These are phyloP conservation scores for Sphaerophoria rueppellii DNA, from an alignment of 2,888 invertebrate species.

Conservation along the genomic window DNA sequence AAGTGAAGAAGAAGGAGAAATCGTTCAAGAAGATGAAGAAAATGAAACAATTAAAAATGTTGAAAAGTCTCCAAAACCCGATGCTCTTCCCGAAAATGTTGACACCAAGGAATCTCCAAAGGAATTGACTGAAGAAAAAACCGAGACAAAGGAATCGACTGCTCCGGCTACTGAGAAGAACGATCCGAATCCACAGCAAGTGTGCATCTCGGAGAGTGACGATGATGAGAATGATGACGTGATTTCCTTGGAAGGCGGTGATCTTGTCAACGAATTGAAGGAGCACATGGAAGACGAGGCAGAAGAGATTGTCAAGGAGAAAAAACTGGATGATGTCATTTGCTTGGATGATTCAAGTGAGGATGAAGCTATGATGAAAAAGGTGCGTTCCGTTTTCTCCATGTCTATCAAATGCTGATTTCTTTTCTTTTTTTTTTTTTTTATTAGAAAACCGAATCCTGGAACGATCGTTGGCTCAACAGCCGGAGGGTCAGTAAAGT, in stretches of 20 bases:
- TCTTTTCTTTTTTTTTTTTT: slow-evolving; percentile 9
- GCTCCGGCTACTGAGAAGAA: neutral
- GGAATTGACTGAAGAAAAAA: slow-evolving; percentile 77
- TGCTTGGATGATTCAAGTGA: slow-evolving; percentile 74
- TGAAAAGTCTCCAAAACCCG: slow-evolving; percentile 32
- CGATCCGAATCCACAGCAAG: slow-evolving; percentile 21
- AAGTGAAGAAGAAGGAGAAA: slow-evolving; percentile 71
- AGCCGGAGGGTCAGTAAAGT: slow-evolving; percentile 85
- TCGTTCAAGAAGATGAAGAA: slow-evolving; percentile 56
- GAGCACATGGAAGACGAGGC: slow-evolving; percentile 77
- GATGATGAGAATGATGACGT: slow-evolving; percentile 81
- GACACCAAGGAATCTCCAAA: slow-evolving; percentile 80
- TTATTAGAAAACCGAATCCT: slow-evolving; percentile 81
- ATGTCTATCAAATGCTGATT: neutral
- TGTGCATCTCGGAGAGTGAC: slow-evolving; percentile 50
- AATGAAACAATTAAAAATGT: neutral
- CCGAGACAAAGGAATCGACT: slow-evolving; percentile 80
- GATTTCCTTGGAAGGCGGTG: slow-evolving; percentile 81
- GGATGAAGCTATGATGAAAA: slow-evolving; percentile 62
- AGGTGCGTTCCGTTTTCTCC: slow-evolving; percentile 21
- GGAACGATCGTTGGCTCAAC: slow-evolving; percentile 85
- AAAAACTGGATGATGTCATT: slow-evolving; percentile 26
- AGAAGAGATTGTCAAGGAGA: slow-evolving; percentile 41
- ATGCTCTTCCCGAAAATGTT: slow-evolving; percentile 75
- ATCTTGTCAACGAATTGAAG: slow-evolving; percentile 81